Conservation (phyloP, 2,113 vertebrate genomes). For the Pituophis catenifer region DNA sequence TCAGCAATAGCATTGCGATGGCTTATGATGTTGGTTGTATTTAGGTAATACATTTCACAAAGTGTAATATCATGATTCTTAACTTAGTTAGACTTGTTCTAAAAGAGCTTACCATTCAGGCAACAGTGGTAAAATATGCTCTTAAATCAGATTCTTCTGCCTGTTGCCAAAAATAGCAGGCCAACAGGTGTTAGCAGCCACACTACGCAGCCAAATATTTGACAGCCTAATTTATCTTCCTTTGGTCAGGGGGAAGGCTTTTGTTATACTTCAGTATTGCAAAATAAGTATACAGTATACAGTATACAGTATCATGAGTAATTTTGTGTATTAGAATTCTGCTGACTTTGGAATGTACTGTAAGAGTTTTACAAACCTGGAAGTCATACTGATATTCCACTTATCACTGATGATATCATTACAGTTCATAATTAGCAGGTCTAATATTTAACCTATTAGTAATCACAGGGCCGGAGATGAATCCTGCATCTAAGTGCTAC, state of each 20-base stretch:
- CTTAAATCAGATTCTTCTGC: constrained; percentile 29
- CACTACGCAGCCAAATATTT: constrained; percentile 32
- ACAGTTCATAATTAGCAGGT: neutral
- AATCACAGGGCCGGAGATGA: neutral
- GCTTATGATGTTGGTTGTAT: neutral
- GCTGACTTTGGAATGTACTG: neutral
- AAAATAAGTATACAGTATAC: neutral
- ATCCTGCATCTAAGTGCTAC: neutral
- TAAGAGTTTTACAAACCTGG: neutral
- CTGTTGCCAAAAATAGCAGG: constrained; percentile 59
- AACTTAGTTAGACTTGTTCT: neutral
- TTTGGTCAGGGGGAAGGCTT: neutral
- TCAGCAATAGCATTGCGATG: accelerated
- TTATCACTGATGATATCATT: neutral
- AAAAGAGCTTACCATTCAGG: constrained; percentile 58
- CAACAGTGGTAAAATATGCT: constrained; percentile 46
- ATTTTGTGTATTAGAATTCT: neutral
- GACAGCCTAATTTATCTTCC: constrained; percentile 49
- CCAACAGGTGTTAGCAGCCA: constrained; percentile 53
- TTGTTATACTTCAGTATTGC: neutral
- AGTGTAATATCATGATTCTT: neutral
- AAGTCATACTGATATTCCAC: neutral
- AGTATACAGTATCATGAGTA: neutral
- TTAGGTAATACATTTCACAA: accelerated
- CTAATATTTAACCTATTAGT: neutral